Base-by-base conservation (phyloP, 2,113 vertebrate genomes). In the Cryptomyrus ogoouensis region DNA sequence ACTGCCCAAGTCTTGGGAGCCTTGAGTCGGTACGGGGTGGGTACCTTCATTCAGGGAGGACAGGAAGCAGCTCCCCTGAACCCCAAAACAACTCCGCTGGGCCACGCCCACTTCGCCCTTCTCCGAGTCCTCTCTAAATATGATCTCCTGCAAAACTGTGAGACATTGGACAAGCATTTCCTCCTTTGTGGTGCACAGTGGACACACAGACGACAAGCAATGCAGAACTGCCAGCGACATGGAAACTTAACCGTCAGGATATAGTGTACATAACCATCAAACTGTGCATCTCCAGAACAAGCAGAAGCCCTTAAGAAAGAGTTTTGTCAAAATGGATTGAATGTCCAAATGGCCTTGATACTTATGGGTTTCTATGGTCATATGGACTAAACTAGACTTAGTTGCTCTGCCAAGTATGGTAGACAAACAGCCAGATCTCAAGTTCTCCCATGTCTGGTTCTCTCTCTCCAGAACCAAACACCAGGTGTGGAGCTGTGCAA, bases 41-140 rank as follows among this genome's bases (percentile, higher is more conserved):
- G 92, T 96, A 96, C 96, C 96, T 96, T 96, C 96, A 93, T 95
- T 96, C 80, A 96, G 95, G 93, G 95, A 95, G 24, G 96, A 95
- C 90, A 96, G 95, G 95, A 96, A 96, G 94, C 95, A 96, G 95
- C 95, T 96, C 93, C 96, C 96, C 94, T 96, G 96, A 93, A 96
- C 96, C 91, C 95, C 96, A 93, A 96, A 96, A 95, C 96, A 96
- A 94, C 95, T 96, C 93, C 95, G 92, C 77, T 94, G 95, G 92
- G 95, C 94, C 92, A 96, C 95, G 89, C 95, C 96, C 94, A 96
- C 92, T 91, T 95, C 94, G 93, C 94, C 95, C 92, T 96, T 96
- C 95, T 96, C 95, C 88, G 95, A 96, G 93, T 96, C 96, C 95
- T 96, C 96, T 93, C 96, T 95, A 94, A 96, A 96, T 93, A 96